Conservation (phyloP, 2,113 vertebrate genomes). For the Ceuthmochares aereus region DNA sequence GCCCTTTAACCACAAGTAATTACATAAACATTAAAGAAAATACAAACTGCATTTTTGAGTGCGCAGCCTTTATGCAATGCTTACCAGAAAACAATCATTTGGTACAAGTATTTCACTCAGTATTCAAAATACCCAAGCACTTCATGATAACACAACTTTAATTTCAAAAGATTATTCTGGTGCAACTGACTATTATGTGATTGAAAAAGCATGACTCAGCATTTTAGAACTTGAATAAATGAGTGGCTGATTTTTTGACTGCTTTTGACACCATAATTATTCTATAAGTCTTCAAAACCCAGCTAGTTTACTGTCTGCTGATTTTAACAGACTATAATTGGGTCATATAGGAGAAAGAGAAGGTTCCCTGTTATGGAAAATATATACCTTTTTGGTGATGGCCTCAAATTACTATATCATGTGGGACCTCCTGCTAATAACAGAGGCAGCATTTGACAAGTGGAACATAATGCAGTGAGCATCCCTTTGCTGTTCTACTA, state of each 20-base stretch:
- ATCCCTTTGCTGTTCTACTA: neutral
- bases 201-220: slow-evolving; percentile 20
- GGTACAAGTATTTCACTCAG: neutral
- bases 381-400: neutral
- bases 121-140: neutral
- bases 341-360: neutral
- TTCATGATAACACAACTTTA: neutral
- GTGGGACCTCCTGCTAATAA: slow-evolving; percentile 12
- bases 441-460: neutral
- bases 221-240: slow-evolving; percentile 15
- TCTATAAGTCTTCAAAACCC: neutral
- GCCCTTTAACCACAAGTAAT: neutral
- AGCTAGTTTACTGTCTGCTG: neutral
- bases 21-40: neutral
- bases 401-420: neutral
- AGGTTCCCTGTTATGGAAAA: slow-evolving; percentile 18
- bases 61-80: neutral
- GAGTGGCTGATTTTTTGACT: neutral
- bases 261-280: neutral
- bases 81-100: slow-evolving; percentile 18
- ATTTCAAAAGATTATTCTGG: slow-evolving; percentile 13
- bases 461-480: neutral
- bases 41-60: neutral
- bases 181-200: slow-evolving; percentile 35
- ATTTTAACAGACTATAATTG: slow-evolving; percentile 24